phyloP scores from a whole-genome alignment of 1,140 invertebrate species.

The Chionoecetes opilio region DNA sequence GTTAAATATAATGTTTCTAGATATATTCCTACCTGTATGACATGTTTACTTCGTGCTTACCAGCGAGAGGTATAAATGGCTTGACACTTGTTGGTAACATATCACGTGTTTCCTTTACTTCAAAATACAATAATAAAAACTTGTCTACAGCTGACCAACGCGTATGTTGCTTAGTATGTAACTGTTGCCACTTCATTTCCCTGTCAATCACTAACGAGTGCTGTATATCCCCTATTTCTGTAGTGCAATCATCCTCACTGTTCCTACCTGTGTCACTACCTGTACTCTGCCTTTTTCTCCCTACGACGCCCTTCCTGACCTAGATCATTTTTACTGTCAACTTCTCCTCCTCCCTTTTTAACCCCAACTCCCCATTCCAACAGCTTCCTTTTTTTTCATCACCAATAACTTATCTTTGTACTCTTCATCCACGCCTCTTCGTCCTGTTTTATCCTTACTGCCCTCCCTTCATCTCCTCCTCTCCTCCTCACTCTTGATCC shows the following conservation, averaged over 20 bases:
- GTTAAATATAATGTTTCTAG: not conserved
- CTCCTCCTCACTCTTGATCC: not conserved
- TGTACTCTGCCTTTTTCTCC: too few relatives aligned
- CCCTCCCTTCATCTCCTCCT: not conserved
- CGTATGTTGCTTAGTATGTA: not conserved
- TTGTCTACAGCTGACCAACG: not conserved
- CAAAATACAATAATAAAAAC: not conserved
- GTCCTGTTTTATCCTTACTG: not conserved
- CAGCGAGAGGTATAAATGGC: not conserved
- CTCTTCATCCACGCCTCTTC: not conserved
- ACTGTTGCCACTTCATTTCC: not conserved
- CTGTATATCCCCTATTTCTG: too few relatives aligned
- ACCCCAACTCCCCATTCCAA: too few relatives aligned
- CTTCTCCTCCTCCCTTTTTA: too few relatives aligned
- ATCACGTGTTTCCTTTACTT: not conserved
- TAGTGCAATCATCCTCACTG: too few relatives aligned
- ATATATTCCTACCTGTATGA: not conserved
- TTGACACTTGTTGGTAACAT: not conserved
- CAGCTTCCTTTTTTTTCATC: not conserved
- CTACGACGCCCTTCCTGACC: too few relatives aligned
- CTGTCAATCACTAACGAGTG: too few relatives aligned
- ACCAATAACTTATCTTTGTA: not conserved
- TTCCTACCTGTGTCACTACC: too few relatives aligned
- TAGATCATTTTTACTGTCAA: too few relatives aligned
- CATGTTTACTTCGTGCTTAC: conserved; percentile 5